phyloP scores from a whole-genome alignment of 2,888 invertebrate genomes.

The Monopis laevigella region DNA sequence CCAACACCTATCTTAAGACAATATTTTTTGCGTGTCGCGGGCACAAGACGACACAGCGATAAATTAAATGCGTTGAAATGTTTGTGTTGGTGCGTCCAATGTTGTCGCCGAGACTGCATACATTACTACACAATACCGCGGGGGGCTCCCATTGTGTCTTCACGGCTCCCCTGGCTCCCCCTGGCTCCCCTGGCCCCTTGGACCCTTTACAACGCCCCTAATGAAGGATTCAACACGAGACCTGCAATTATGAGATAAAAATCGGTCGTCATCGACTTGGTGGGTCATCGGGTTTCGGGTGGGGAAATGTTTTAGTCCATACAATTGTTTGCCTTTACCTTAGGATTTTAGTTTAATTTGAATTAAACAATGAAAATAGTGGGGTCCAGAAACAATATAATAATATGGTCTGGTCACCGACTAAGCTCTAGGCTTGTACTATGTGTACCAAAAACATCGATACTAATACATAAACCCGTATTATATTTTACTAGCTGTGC shows the following conservation, averaged over 20 bases:
- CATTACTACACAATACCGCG: conserved; percentile 42
- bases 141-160: conserved; percentile 56
- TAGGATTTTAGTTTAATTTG: too few relatives aligned
- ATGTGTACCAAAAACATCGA: too few relatives aligned
- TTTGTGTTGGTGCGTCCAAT: conserved; percentile 54
- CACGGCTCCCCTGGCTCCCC: conserved; percentile 20
- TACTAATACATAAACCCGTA: too few relatives aligned
- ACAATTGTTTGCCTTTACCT: too few relatives aligned
- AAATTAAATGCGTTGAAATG: conserved; percentile 64
- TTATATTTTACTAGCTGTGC: too few relatives aligned
- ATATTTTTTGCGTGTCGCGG: conserved; percentile 50
- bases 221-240: conserved; percentile 50
- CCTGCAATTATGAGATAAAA: conserved; percentile 56
- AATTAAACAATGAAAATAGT: too few relatives aligned
- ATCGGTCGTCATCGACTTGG: conserved; percentile 39
- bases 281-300: conserved; percentile 23
- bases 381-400: too few relatives aligned
- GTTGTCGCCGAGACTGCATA: conserved; percentile 50
- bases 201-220: conserved; percentile 35
- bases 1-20: conserved; percentile 32
- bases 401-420: too few relatives aligned
- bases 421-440: too few relatives aligned
- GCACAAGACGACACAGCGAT: conserved; percentile 46
- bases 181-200: conserved; percentile 18
- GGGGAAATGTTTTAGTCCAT: too few relatives aligned